Evolutionary conservation across 2,797 vertebrate genomes (phyloP), one percentile per base, ranked within the genome.

Genomic region (Macropodus opercularis): DNA sequence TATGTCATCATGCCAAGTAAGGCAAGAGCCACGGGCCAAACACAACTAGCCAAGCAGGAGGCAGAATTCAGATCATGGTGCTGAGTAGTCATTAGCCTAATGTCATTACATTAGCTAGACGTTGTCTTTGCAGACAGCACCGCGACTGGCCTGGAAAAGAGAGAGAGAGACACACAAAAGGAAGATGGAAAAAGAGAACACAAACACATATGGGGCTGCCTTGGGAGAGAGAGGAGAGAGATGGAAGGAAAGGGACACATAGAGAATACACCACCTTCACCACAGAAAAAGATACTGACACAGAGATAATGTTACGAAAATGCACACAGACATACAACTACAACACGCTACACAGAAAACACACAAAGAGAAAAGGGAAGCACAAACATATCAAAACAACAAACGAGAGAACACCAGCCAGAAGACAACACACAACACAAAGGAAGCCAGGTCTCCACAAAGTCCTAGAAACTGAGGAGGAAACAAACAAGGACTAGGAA

Each of bases 31-130:
- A 40, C 9, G 48, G 49, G 75, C 51, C 77, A 80, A 84, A 83
- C 64, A 81, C 44, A 77, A 58, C 50, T 32, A 88, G 83, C 70
- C 83, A 80, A 89, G 85, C 87, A 81, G 21, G 48, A 67, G 69
- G 73, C 69, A 66, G 2, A 60, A 64, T 61, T 86, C 63, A 70
- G 53, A 46, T 64, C 18, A 63, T 34, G n/a, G n/a, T 53, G 67
- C 62, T 59, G 31, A 72, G 41, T 63, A 50, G 27, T 61, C 41
- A 60, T 74, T 79, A 81, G 57, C 72, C 81, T 84, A 75, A 67
- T 62, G 50, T 80, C 75, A 87, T 90, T 90, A 90, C 89, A 83
- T 89, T 72, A 86, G 78, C 85, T 85, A 86, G 86, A 18, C 40
- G 83, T 71, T 76, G 85, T 88, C 85, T 81, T 72, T 74, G 84